These are phyloP conservation scores for Drosophila rhopaloa DNA, from an alignment of 1,140 invertebrate species.

Conservation along the genomic window DNA sequence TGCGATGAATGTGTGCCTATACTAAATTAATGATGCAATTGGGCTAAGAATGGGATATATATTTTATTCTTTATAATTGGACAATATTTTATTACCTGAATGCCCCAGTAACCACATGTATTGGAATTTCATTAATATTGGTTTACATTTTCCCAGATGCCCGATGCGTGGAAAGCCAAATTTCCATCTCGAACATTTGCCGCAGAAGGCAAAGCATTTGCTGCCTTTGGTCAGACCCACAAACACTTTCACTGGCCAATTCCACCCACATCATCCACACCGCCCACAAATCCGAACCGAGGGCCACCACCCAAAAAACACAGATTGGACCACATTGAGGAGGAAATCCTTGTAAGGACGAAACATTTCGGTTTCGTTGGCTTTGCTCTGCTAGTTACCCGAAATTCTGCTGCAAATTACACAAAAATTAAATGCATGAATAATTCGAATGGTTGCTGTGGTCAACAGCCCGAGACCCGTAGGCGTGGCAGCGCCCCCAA, in stretches of 20 bases:
- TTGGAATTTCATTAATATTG: constrained; percentile 46
- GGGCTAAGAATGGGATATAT: neutral
- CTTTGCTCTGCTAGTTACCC: constrained; percentile 63
- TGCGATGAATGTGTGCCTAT: too few species aligned
- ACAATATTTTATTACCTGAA: constrained; percentile 23
- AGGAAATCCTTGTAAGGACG: constrained; percentile 47
- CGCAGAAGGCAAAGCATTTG: constrained; percentile 27
- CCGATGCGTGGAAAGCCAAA: constrained; percentile 5
- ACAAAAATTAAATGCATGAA: constrained; percentile 83
- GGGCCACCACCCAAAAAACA: constrained; percentile 11
- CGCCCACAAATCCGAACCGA: constrained; percentile 4
- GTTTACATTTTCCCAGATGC: constrained; percentile 16
- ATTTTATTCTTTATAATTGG: constrained; percentile 5
- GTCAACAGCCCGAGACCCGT: constrained; percentile 59
- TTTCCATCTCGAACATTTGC: constrained; percentile 14
- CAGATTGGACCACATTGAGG: constrained; percentile 18
- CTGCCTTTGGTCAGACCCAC: constrained; percentile 23
- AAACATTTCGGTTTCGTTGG: constrained; percentile 65
- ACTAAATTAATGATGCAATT: neutral
- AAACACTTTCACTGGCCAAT: constrained; percentile 52
- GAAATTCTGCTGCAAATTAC: constrained; percentile 79
- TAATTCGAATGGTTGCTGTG: constrained; percentile 82
- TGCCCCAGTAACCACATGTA: constrained; percentile 15
- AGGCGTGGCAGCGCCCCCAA: constrained; percentile 16
- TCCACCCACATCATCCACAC: constrained; percentile 11